Conservation (phyloP, 2,888 invertebrate species). For the Nomada ruficornis region DNA sequence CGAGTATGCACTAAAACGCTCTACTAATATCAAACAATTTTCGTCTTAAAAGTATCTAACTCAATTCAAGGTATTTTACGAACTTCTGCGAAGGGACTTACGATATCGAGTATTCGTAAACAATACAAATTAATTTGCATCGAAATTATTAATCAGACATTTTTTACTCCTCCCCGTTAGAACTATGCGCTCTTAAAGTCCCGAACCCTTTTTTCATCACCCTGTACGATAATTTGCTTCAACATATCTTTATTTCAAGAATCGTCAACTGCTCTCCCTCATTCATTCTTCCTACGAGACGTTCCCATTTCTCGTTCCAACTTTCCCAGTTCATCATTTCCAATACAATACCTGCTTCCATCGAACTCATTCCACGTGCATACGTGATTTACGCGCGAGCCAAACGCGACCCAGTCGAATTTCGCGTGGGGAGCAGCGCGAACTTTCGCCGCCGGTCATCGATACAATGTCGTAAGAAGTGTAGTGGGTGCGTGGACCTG, state of each 20-base stretch:
- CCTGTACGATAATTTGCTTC: no score
- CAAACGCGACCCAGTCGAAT: constrained; percentile 24
- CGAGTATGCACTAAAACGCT: not conserved
- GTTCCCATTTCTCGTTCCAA: not conserved
- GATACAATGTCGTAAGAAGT: constrained; percentile 36
- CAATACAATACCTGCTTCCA: not conserved
- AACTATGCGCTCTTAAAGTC: no score
- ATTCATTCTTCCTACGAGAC: not conserved
- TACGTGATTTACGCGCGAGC: constrained; percentile 57
- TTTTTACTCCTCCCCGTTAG: no score
- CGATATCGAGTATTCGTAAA: no score
- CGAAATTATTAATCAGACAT: no score
- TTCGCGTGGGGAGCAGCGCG: constrained; percentile 24
- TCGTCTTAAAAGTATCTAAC: not conserved
- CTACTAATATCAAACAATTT: not conserved
- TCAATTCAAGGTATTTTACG: no score
- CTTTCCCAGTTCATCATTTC: constrained; percentile 1
- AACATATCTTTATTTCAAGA: no score
- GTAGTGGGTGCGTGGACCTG: constrained; percentile 24
- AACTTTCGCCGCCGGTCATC: constrained; percentile 24
- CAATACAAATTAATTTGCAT: no score
- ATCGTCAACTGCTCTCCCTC: no score
- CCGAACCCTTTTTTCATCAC: no score
- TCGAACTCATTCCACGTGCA: constrained; percentile 54
- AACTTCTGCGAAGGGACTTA: no score